Evolutionary conservation across 2,888 invertebrate species (phyloP).

Genomic region (Ormyrus rosae): DNA sequence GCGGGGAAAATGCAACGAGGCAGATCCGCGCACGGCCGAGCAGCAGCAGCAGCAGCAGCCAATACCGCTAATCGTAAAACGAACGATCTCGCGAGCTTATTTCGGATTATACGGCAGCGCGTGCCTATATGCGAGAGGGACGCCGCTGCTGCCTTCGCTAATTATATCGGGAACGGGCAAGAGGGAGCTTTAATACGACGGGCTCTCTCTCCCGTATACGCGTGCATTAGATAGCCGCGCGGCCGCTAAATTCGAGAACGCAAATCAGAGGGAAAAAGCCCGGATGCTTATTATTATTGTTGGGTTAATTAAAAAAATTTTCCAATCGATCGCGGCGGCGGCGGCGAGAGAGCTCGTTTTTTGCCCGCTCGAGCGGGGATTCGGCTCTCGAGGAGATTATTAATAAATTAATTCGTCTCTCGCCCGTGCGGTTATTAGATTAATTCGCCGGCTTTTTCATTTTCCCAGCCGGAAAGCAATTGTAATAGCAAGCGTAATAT

Average conservation of each 20-base stretch:
- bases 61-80: slow-evolving; percentile 45
- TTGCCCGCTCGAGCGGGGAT: not conserved
- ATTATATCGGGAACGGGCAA: slow-evolving; percentile 36
- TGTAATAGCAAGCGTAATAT: no score
- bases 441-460: not conserved
- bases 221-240: not conserved
- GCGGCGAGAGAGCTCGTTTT: not conserved
- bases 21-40: no score
- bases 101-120: slow-evolving; percentile 22
- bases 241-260: no score
- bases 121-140: not conserved
- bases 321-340: not conserved
- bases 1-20: no score
- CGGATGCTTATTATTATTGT: slow-evolving; percentile 8
- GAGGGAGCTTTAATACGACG: slow-evolving; percentile 15
- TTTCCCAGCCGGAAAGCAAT: no score
- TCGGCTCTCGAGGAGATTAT: not conserved
- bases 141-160: slow-evolving; percentile 6
- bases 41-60: slow-evolving; percentile 13
- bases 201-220: not conserved
- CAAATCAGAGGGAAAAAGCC: no score
- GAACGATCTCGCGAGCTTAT: slow-evolving; percentile 35
- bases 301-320: slow-evolving; percentile 44
- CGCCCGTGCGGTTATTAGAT: not conserved
- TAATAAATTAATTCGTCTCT: slow-evolving; percentile 17